Evolutionary conservation across 2,888 invertebrate species (phyloP).

Genomic region (Beris morrisii): DNA sequence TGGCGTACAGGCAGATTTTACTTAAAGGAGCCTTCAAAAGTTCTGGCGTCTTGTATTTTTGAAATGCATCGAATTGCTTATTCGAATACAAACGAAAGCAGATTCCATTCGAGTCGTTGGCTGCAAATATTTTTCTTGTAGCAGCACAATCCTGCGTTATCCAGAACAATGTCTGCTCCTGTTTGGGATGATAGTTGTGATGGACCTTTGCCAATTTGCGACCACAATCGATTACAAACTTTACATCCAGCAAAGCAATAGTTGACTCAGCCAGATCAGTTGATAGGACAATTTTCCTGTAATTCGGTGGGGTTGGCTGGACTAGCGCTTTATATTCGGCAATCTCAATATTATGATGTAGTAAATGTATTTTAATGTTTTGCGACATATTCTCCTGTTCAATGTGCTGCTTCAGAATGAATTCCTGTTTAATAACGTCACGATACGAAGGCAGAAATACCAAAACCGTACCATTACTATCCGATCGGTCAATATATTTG

Average conservation of each 20-base stretch:
- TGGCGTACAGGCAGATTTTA: slow-evolving; percentile 83
- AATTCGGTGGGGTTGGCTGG: slow-evolving; percentile 64
- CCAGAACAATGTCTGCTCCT: slow-evolving; percentile 76
- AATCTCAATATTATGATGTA: slow-evolving; percentile 89
- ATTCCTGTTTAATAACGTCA: slow-evolving; percentile 77
- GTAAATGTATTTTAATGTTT: slow-evolving; percentile 65
- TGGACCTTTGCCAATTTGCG: slow-evolving; percentile 17
- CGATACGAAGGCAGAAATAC: slow-evolving; percentile 91
- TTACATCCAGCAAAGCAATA: slow-evolving; percentile 87
- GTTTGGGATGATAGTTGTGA: slow-evolving; percentile 63
- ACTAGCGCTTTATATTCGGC: slow-evolving; percentile 78
- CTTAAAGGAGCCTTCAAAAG: slow-evolving; percentile 77
- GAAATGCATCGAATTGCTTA: slow-evolving; percentile 66
- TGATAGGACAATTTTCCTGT: slow-evolving; percentile 82
- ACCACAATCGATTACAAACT: slow-evolving; percentile 86
- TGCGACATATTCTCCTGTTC: slow-evolving; percentile 57
- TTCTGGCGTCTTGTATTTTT: slow-evolving; percentile 76
- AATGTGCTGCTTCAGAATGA: slow-evolving; percentile 59
- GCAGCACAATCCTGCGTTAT: slow-evolving; percentile 80
- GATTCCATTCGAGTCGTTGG: slow-evolving; percentile 58
- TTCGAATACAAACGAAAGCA: slow-evolving; percentile 80
- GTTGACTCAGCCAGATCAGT: slow-evolving; percentile 94
- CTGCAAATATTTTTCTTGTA: slow-evolving; percentile 63
- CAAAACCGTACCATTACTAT: slow-evolving; percentile 72
- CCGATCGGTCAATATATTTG: slow-evolving; percentile 60